Base-by-base conservation (phyloP, 92 coral and sea anemone species). In the Heliopora coerulea region DNA sequence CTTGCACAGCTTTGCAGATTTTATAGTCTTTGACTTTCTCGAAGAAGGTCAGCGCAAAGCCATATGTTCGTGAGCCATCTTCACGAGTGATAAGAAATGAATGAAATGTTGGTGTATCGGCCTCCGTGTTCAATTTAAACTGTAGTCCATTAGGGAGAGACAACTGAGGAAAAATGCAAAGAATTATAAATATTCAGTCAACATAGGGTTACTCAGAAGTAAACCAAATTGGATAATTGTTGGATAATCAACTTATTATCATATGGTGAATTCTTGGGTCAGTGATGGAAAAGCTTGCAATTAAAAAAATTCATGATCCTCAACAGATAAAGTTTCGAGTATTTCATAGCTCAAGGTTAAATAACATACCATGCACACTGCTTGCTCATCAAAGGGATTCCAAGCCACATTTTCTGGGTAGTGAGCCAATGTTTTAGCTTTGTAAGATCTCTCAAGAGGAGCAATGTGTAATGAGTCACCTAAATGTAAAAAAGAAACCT, bases 311-410 rank as follows among this genome's bases (percentile, higher is more conserved):
- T n/a, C n/a, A n/a, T n/a, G n/a, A n/a, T n/a, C n/a, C n/a, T n/a
- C n/a, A n/a, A n/a, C n/a, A n/a, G n/a, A n/a, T n/a, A n/a, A n/a
- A n/a, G n/a, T n/a, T n/a, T n/a, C n/a, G n/a, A n/a, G n/a, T n/a
- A n/a, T n/a, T n/a, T n/a, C n/a, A n/a, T n/a, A n/a, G n/a, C n/a
- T n/a, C n/a, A n/a, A n/a, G n/a, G n/a, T n/a, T n/a, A n/a, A n/a
- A n/a, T n/a, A n/a, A n/a, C n/a, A n/a, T n/a, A 93, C 98, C 98
- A 93, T 82, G 54, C 95, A 81, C 23, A 91, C 90, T 70, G 98
- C 96, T 75, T 93, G 86, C 26, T 89, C 95, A 73, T 93, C 98
- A 86, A 93, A 93, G 48, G 98, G 98, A 56, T 93, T 93, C 98
- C 98, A 93, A 11, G 88, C 92, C 15, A 93, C 93, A 93, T 86